Conservation (phyloP, 2,888 invertebrate species). For the Euproctis similis region DNA sequence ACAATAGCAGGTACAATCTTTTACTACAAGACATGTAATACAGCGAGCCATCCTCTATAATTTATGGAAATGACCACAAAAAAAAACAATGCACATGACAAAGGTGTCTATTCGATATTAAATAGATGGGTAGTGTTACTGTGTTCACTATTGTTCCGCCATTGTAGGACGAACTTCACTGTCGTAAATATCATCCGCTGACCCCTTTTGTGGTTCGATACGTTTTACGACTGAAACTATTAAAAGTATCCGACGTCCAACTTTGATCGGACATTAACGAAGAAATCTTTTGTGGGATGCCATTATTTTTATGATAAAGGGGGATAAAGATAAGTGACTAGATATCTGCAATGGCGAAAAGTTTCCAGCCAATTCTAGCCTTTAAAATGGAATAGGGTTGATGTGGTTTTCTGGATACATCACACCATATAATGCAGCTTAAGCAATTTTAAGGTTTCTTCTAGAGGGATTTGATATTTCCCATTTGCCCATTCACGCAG, state of each 20-base stretch:
- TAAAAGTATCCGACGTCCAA: conserved; percentile 20
- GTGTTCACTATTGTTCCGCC: conserved; percentile 58
- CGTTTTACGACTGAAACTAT: conserved; percentile 26
- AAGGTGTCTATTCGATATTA: conserved; percentile 74
- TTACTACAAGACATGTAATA: conserved; percentile 35
- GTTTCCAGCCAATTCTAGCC: too few relatives aligned
- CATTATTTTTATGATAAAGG: too few relatives aligned
- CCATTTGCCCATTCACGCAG: too few relatives aligned
- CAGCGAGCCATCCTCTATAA: conserved; percentile 55
- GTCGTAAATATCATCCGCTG: conserved; percentile 63
- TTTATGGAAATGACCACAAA: conserved; percentile 73
- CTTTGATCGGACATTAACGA: conserved; percentile 19
- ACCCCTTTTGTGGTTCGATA: conserved; percentile 25
- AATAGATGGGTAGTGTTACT: conserved; percentile 64
- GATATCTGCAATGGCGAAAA: too few relatives aligned
- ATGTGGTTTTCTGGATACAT: too few relatives aligned
- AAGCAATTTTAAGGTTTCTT: too few relatives aligned
- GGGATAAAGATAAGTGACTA: too few relatives aligned
- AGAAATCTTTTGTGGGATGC: too few relatives aligned
- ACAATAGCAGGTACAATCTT: conserved; percentile 64
- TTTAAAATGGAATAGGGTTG: too few relatives aligned
- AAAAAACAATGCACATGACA: conserved; percentile 71
- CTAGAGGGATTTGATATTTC: too few relatives aligned
- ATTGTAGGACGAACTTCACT: conserved; percentile 45
- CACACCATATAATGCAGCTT: too few relatives aligned